These are phyloP conservation scores for Rhabdornis inornatus DNA, from an alignment of 2,113 vertebrate species.

Conservation along the genomic window DNA sequence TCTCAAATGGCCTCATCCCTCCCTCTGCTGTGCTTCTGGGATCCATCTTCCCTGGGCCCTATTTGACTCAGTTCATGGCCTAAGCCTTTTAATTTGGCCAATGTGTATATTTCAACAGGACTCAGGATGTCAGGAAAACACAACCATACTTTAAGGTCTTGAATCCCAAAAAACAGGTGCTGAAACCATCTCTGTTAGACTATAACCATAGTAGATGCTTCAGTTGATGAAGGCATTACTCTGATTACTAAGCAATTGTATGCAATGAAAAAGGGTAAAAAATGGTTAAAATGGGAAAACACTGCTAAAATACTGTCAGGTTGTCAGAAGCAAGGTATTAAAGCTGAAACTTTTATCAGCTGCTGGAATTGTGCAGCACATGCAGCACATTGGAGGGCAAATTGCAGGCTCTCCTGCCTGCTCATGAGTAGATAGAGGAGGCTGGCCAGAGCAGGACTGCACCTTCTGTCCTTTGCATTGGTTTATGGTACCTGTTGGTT, in stretches of 20 bases:
- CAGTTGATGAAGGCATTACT: background rate
- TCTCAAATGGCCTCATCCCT: accelerated
- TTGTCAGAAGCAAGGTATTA: background rate
- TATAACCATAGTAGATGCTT: background rate
- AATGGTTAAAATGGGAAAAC: background rate
- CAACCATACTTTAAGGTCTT: background rate
- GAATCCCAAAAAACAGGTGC: background rate
- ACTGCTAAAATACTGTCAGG: background rate
- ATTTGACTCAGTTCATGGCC: background rate
- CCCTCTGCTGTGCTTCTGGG: accelerated
- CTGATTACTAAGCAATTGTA: background rate
- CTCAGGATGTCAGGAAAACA: accelerated
- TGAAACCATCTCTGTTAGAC: background rate
- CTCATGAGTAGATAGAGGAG: background rate
- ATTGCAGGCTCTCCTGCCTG: background rate
- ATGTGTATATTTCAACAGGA: background rate
- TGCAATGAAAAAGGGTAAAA: background rate
- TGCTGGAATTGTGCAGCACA: background rate
- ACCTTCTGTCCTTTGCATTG: background rate
- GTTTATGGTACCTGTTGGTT: background rate
- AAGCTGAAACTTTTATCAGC: background rate
- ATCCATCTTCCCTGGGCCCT: accelerated
- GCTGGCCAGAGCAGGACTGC: background rate
- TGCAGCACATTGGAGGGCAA: background rate
- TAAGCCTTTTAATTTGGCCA: background rate